Percentiles rank a stretch among this genome's conserved stretches.
These are phyloP conservation scores for Norana najaformis DNA, from an alignment of 2,888 invertebrate species.

Conservation along the genomic window DNA sequence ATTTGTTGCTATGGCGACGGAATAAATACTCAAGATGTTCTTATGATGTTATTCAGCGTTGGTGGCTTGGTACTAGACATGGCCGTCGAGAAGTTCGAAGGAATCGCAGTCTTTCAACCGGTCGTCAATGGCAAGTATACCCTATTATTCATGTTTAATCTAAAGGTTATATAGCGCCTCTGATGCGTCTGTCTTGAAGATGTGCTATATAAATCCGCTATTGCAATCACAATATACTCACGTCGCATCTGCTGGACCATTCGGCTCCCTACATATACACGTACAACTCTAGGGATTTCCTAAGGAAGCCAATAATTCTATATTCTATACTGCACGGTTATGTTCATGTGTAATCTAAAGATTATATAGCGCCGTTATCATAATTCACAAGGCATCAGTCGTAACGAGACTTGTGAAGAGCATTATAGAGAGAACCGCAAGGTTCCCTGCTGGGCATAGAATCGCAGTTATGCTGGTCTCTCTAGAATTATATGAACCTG, in stretches of 20 bases:
- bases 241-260: background rate
- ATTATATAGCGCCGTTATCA: too few species aligned
- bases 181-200: background rate
- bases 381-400: too few species aligned
- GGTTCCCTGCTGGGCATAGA: too few species aligned
- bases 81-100: constrained; percentile 68
- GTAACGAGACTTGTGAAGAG: too few species aligned
- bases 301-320: too few species aligned
- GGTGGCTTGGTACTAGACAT: constrained; percentile 47
- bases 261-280: background rate
- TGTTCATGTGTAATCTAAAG: too few species aligned
- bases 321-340: too few species aligned
- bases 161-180: too few species aligned
- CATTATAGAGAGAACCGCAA: too few species aligned
- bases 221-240: background rate
- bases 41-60: constrained; percentile 37
- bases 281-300: background rate
- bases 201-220: background rate
- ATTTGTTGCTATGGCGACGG: background rate
- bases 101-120: constrained; percentile 88
- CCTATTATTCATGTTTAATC: background rate
- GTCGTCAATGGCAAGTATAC: constrained; percentile 76
- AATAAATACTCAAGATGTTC: background rate
- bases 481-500: too few species aligned
- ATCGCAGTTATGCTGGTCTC: too few species aligned